Evolutionary conservation across 2,113 vertebrate genomes (phyloP).

Genomic region (Callocephalon fimbriatum): DNA sequence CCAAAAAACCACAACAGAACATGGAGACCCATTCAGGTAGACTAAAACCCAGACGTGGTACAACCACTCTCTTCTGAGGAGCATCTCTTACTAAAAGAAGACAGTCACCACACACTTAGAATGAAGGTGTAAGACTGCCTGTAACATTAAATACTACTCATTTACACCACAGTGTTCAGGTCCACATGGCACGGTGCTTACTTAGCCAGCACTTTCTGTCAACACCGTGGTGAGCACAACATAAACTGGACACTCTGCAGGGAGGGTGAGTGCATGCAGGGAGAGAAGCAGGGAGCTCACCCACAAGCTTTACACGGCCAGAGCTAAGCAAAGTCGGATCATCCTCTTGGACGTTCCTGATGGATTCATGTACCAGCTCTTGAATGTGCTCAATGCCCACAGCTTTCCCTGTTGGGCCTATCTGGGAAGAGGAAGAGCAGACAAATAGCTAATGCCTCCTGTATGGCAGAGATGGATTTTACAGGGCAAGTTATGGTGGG

Average conservation of each 20-base stretch:
- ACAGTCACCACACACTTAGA: background rate
- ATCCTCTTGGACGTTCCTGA: conserved; percentile 83
- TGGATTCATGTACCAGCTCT: conserved; percentile 83
- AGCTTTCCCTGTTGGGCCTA: conserved; percentile 83
- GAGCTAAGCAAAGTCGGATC: conserved; percentile 83
- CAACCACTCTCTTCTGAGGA: background rate
- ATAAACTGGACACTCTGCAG: background rate
- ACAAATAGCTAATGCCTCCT: background rate
- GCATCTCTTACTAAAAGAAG: background rate
- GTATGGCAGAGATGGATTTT: rapidly evolving
- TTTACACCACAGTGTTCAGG: rapidly evolving
- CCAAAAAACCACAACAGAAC: background rate
- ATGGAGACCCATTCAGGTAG: no score
- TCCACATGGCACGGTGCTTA: rapidly evolving
- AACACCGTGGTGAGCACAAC: background rate
- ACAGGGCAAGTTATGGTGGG: background rate
- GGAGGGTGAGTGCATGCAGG: background rate
- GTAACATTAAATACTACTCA: background rate
- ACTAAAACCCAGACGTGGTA: no score
- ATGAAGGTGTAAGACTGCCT: background rate
- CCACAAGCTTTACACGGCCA: conserved; percentile 82
- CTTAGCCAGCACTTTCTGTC: background rate
- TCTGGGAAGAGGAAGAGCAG: conserved; percentile 62
- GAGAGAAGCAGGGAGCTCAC: conserved; percentile 68
- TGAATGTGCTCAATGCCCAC: conserved; percentile 90